A percentile compares a stretch with the other conserved stretches of the same genome.
Evolutionary conservation across 2,113 vertebrate genomes (phyloP).

Genomic region (Eudyptes chrysolophus): DNA sequence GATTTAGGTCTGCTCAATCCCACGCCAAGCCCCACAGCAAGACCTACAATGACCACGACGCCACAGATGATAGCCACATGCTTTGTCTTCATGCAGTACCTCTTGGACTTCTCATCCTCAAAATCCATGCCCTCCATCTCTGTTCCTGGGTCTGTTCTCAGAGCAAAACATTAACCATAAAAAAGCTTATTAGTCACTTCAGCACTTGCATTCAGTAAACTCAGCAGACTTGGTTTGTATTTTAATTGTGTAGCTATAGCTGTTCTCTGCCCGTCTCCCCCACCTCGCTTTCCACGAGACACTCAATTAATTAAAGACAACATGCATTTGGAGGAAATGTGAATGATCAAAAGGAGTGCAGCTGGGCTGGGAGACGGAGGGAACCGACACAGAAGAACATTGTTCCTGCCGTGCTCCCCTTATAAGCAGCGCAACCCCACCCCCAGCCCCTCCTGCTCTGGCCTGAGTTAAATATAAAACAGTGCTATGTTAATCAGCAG

Average conservation of each 20-base stretch:
- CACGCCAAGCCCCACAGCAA: constrained; percentile 88
- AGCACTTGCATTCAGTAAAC: neutral
- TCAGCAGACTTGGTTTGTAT: constrained; percentile 34
- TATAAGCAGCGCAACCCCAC: constrained; percentile 57
- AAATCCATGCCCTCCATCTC: constrained; percentile 77
- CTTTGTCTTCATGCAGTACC: constrained; percentile 82
- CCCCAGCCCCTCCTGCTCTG: constrained; percentile 61
- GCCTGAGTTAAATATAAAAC: constrained; percentile 85
- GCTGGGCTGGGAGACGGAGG: neutral
- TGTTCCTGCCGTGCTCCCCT: constrained; percentile 32
- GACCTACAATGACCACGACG: constrained; percentile 72
- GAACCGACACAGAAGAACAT: constrained; percentile 22
- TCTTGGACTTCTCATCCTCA: constrained; percentile 74
- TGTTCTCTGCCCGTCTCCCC: neutral
- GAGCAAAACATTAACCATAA: neutral
- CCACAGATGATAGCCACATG: constrained; percentile 84
- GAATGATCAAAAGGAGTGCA: constrained; percentile 4
- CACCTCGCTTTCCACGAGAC: neutral
- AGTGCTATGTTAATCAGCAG: constrained; percentile 78
- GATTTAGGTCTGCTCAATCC: constrained; percentile 76
- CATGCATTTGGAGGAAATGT: neutral
- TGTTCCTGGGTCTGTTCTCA: constrained; percentile 16
- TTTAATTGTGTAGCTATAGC: constrained; percentile 34
- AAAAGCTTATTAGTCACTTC: constrained; percentile 35
- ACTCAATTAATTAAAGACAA: constrained; percentile 51